Percentiles rank a stretch among this genome's conserved stretches.
Conservation (phyloP, 2,113 vertebrate genomes). For the Myanophis thanlyinensis region DNA sequence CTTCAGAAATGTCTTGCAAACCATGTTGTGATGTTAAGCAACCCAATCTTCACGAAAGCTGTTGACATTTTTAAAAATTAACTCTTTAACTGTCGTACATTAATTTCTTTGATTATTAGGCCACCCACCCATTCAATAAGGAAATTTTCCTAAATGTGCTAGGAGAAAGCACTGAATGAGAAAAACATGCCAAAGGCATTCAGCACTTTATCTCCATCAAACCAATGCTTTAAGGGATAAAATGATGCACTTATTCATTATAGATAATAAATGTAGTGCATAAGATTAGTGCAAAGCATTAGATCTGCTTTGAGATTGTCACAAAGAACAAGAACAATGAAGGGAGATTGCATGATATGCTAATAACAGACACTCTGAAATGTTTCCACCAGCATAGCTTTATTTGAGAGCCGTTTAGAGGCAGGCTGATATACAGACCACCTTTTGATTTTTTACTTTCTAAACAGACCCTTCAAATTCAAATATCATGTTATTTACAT, state of each 20-base stretch:
- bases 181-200: not conserved
- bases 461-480: slow-evolving; percentile 41
- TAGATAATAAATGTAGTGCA: not conserved
- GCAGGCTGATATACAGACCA: not conserved
- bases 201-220: not conserved
- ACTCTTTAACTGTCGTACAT: not conserved
- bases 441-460: slow-evolving; percentile 43
- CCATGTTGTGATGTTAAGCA: not conserved
- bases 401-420: not conserved
- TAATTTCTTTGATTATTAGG: not conserved
- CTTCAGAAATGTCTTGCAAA: not conserved
- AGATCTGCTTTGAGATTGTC: not conserved
- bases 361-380: not conserved
- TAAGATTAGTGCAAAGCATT: not conserved
- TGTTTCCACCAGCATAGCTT: not conserved
- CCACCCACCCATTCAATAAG: not conserved
- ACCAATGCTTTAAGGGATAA: not conserved
- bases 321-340: not conserved
- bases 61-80: not conserved
- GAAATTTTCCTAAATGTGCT: not conserved
- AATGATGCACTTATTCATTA: not conserved
- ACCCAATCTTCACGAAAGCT: not conserved
- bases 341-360: slow-evolving; percentile 9
- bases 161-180: not conserved
- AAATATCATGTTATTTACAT: slow-evolving; percentile 5